Percentiles rank a stretch among this genome's conserved stretches.
phyloP scores from a whole-genome alignment of 2,797 vertebrate genomes.

The Sorex maritimensis region DNA sequence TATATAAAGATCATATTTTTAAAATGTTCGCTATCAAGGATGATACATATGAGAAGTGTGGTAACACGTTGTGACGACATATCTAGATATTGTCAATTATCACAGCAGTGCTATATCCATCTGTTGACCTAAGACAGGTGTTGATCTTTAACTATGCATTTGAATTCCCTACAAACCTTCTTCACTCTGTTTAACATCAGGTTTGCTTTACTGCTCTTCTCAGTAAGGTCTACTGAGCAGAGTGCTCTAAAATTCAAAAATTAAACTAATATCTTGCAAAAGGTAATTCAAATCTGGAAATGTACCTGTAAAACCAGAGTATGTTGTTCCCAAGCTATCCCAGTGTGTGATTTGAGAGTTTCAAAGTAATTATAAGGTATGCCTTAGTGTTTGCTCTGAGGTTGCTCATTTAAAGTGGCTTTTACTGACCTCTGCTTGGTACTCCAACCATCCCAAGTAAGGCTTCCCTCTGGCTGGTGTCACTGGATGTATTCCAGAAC shows the following conservation, averaged over 20 bases:
- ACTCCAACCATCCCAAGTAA: too few species aligned
- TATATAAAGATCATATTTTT: background rate
- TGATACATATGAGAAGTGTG: background rate
- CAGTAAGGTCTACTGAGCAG: background rate
- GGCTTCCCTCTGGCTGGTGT: too few species aligned
- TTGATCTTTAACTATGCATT: background rate
- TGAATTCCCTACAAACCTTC: background rate
- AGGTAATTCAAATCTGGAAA: background rate
- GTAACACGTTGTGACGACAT: background rate
- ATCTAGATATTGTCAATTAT: too few species aligned
- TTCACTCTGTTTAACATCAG: background rate
- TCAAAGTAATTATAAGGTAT: background rate
- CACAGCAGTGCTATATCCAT: background rate
- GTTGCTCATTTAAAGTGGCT: background rate
- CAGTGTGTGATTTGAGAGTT: background rate
- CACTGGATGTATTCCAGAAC: too few species aligned
- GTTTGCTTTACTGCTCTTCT: background rate
- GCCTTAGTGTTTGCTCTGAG: background rate
- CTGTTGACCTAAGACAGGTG: background rate
- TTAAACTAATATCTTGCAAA: constrained; percentile 35
- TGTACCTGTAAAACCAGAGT: fast-evolving
- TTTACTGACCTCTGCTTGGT: background rate
- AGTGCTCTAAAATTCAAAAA: constrained; percentile 9
- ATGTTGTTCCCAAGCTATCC: background rate
- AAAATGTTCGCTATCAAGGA: background rate